Conservation (phyloP, 1,140 invertebrate species). For the Anadara kagoshimensis region DNA sequence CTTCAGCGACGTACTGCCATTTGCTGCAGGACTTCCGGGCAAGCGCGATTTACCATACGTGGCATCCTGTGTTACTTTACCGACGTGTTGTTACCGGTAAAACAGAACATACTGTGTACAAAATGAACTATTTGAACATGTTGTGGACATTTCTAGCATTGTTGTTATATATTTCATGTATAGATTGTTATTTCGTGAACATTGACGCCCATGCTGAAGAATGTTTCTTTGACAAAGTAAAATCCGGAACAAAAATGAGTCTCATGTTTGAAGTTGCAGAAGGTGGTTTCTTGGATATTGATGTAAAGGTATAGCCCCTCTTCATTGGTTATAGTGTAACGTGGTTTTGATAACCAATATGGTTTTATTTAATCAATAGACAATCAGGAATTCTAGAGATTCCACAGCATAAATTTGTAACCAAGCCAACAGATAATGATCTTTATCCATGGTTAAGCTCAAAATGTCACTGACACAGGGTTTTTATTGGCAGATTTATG, state of each 20-base stretch:
- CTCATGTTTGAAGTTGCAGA: conserved; percentile 99
- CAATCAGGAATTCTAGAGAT: background rate
- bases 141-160: conserved; percentile 31
- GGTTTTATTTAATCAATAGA: background rate
- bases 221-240: conserved; percentile 92
- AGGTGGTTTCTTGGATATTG: conserved; percentile 99
- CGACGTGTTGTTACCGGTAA: conserved; percentile 37
- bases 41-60: conserved; percentile 55
- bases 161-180: conserved; percentile 33
- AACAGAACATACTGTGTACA: conserved; percentile 1
- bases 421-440: no score
- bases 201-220: conserved; percentile 99
- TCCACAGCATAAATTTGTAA: no score
- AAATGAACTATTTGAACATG: conserved; percentile 32
- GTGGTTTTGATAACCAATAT: no score
- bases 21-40: conserved; percentile 19
- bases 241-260: conserved; percentile 91
- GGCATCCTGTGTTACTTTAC: conserved; percentile 47
- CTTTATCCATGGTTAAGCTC: no score
- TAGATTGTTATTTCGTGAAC: conserved; percentile 80
- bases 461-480: background rate
- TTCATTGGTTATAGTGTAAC: no score
- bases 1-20: no score
- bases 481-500: no score
- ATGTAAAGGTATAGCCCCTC: conserved; percentile 82